These are phyloP conservation scores for Maniola jurtina DNA, from an alignment of 1,140 invertebrate species.

Conservation along the genomic window DNA sequence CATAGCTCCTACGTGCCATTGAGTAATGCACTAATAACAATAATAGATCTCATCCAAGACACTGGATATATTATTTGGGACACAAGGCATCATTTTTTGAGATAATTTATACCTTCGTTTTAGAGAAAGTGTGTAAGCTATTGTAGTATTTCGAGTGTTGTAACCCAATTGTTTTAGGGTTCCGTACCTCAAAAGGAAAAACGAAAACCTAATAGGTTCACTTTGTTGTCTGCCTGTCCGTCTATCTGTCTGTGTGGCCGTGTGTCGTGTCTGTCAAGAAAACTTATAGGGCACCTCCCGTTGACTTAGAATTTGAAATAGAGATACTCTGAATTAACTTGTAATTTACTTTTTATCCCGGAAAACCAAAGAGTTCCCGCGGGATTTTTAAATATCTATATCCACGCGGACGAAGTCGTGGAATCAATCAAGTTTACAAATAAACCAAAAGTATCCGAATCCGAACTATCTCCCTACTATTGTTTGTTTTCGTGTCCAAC, in stretches of 20 bases:
- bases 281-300: too few species aligned
- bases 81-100: slow-evolving; percentile 2
- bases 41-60: slow-evolving; percentile 12
- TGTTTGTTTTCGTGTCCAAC: slow-evolving; percentile 1
- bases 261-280: too few species aligned
- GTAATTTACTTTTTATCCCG: too few species aligned
- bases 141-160: neutral
- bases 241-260: too few species aligned
- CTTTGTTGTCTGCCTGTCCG: too few species aligned
- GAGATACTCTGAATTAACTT: too few species aligned
- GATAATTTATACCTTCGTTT: neutral
- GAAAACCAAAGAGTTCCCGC: too few species aligned
- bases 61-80: neutral
- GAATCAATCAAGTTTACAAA: neutral
- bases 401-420: too few species aligned
- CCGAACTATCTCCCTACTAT: neutral
- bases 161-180: neutral
- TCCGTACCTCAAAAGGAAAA: too few species aligned
- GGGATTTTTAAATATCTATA: too few species aligned
- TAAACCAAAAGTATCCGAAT: neutral
- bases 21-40: slow-evolving; percentile 24
- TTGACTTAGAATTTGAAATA: too few species aligned
- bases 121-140: neutral
- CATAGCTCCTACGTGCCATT: slow-evolving; percentile 17
- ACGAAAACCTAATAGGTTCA: too few species aligned